Percentiles rank a stretch among this genome's conserved stretches.
Evolutionary conservation across 2,113 vertebrate genomes (phyloP).

Genomic region (Tonatia bakeri): DNA sequence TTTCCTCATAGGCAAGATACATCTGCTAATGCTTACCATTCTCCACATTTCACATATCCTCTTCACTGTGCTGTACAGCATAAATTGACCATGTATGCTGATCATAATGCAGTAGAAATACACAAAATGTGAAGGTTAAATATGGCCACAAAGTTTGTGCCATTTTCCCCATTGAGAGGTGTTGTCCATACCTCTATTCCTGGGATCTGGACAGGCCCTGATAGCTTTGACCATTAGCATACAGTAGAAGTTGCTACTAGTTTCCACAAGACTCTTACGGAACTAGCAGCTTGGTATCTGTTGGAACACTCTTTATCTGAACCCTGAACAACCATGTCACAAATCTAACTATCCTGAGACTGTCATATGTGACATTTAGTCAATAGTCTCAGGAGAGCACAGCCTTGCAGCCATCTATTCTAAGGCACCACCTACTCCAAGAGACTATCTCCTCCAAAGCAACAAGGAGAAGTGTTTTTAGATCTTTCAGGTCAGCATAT

Average conservation of each 20-base stretch:
- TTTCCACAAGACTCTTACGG: neutral
- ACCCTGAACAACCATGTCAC: neutral
- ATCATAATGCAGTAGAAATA: neutral
- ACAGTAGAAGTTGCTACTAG: neutral
- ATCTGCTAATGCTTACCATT: neutral
- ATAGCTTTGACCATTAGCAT: neutral
- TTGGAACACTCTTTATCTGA: neutral
- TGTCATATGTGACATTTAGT: neutral
- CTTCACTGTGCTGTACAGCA: neutral
- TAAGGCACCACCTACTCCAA: neutral
- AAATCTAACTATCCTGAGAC: neutral
- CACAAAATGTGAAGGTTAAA: neutral
- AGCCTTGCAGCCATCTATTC: neutral
- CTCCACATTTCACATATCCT: neutral
- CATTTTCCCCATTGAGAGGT: neutral
- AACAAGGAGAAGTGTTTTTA: neutral
- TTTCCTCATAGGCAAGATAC: neutral
- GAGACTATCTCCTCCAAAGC: neutral
- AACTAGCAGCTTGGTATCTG: neutral
- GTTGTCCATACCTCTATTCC: neutral
- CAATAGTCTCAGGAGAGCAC: neutral
- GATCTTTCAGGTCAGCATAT: neutral
- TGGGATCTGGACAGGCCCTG: neutral
- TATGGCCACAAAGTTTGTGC: neutral
- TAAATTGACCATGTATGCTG: neutral